A percentile compares a stretch with the other conserved stretches of the same genome.
Conservation (phyloP, 2,888 invertebrate species). For the Nemoura dubitans region DNA sequence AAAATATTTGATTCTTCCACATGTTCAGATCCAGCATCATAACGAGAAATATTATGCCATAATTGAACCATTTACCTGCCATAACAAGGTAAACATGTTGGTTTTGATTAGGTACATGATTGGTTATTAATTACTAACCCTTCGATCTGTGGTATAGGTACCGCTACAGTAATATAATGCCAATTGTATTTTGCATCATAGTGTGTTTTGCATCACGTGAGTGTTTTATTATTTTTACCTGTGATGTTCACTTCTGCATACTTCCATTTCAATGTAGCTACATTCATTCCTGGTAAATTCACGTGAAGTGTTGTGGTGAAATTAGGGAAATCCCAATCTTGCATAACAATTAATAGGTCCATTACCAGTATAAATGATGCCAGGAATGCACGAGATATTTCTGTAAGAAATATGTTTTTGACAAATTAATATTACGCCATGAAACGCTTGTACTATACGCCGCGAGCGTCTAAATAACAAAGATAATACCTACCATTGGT, state of each 20-base stretch:
- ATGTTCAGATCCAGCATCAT: slow-evolving; percentile 64
- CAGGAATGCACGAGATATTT: slow-evolving; percentile 62
- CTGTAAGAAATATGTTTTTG: slow-evolving; percentile 52
- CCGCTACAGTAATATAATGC: too few species aligned
- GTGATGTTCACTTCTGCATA: slow-evolving; percentile 61
- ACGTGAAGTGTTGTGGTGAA: slow-evolving; percentile 63
- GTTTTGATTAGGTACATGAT: too few species aligned
- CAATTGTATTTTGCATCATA: too few species aligned
- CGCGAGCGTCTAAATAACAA: too few species aligned
- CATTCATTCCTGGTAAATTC: slow-evolving; percentile 62
- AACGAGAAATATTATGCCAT: slow-evolving; percentile 63
- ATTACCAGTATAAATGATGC: slow-evolving; percentile 64
- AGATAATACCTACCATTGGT: slow-evolving; percentile 57
- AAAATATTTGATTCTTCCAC: slow-evolving; percentile 66
- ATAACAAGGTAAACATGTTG: slow-evolving; percentile 50
- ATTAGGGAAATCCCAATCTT: slow-evolving; percentile 66
- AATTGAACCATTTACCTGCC: slow-evolving; percentile 65
- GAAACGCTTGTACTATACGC: too few species aligned
- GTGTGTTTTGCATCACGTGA: too few species aligned
- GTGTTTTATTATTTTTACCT: slow-evolving; percentile 55
- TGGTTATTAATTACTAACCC: too few species aligned
- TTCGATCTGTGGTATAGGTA: too few species aligned
- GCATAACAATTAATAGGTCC: slow-evolving; percentile 64
- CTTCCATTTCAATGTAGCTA: slow-evolving; percentile 56
- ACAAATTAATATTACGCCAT: neutral